Evolutionary conservation across 2,888 invertebrate genomes (phyloP).

Genomic region (Tolmerus cingulatus): DNA sequence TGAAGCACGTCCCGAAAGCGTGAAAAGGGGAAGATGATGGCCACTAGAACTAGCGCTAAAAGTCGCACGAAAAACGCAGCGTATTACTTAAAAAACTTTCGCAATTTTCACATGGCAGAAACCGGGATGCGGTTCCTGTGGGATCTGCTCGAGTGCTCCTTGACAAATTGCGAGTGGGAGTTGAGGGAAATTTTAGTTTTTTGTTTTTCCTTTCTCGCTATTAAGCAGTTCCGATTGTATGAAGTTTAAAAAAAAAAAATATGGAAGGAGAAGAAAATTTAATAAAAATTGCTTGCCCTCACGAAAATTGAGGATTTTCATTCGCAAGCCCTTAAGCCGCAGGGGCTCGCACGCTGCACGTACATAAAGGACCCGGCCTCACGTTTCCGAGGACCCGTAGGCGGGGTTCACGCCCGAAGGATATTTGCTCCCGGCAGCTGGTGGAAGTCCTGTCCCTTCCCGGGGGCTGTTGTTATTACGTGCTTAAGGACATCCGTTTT

Average conservation of each 20-base stretch:
- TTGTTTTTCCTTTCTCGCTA: background rate
- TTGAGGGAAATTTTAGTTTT: too few species aligned
- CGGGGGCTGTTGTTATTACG: background rate
- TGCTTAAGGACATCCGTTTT: conserved; percentile 10
- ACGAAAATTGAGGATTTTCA: background rate
- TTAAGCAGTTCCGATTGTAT: background rate
- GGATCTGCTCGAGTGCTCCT: background rate
- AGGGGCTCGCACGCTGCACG: background rate
- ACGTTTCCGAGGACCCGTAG: background rate
- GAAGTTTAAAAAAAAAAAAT: background rate
- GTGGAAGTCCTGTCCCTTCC: background rate
- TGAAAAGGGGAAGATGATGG: background rate
- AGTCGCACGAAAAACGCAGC: background rate
- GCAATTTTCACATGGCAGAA: background rate
- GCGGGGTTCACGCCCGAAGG: background rate
- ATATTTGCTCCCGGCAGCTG: background rate
- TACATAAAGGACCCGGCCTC: background rate
- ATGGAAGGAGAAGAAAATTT: background rate
- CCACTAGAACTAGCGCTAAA: background rate
- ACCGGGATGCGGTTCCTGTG: background rate
- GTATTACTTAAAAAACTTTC: background rate
- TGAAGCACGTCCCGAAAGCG: background rate
- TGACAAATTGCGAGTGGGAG: background rate
- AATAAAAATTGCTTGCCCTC: background rate
- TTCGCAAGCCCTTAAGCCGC: background rate